phyloP scores from a whole-genome alignment of 2,797 vertebrate genomes.

The Neomorphus geoffroyi region DNA sequence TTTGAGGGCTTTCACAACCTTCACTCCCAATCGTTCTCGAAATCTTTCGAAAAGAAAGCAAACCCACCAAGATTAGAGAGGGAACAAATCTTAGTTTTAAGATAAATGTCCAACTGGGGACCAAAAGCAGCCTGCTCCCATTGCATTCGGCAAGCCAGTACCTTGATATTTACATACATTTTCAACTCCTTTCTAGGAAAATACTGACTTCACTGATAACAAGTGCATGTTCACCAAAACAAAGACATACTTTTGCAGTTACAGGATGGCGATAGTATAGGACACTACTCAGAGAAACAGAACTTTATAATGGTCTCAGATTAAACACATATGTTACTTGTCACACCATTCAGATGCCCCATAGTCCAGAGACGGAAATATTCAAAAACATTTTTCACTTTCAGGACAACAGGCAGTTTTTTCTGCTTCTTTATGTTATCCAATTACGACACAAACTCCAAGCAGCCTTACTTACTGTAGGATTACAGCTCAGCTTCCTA shows the following conservation, averaged over 20 bases:
- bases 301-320: not conserved
- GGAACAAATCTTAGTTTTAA: not conserved
- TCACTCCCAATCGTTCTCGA: slow-evolving; percentile 94
- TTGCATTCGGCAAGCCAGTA: not conserved
- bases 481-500: not conserved
- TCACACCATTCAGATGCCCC: not conserved
- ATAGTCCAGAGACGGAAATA: not conserved
- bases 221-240: not conserved
- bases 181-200: not conserved
- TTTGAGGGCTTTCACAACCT: slow-evolving; percentile 98
- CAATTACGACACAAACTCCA: not conserved
- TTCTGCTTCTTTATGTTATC: not conserved
- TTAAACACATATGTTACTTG: not conserved
- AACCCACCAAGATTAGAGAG: not conserved
- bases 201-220: not conserved
- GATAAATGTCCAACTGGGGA: not conserved
- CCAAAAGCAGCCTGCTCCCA: not conserved
- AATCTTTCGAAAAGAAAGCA: slow-evolving; percentile 80
- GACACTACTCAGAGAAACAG: not conserved
- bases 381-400: not conserved
- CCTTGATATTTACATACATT: not conserved
- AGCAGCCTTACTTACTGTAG: not conserved
- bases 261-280: not conserved
- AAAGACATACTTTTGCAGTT: not conserved
- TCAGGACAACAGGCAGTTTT: not conserved